Conservation (phyloP, 2,797 vertebrate genomes). For the Australoheros facetus region DNA sequence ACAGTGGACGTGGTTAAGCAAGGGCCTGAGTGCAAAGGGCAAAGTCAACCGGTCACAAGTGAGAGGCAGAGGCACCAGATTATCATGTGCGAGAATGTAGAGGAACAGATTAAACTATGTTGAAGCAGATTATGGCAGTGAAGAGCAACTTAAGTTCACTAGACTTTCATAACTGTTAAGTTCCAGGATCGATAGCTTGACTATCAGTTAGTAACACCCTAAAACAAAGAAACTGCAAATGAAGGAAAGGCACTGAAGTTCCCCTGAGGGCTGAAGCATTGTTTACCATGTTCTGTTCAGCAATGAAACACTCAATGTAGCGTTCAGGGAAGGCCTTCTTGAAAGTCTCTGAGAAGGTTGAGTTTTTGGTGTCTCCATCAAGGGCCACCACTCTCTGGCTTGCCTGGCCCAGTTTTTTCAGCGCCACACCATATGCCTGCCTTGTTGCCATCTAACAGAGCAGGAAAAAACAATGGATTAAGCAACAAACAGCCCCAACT, state of each 20-base stretch:
- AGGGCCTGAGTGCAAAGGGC: not conserved
- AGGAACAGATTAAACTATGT: constrained; percentile 52
- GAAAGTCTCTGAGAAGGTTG: constrained; percentile 88
- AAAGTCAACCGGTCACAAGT: not conserved
- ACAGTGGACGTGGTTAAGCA: not conserved
- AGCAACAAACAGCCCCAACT: not conserved
- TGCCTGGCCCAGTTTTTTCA: constrained; percentile 82
- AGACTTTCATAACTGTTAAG: not conserved
- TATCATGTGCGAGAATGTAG: constrained; percentile 36
- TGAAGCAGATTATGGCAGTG: constrained; percentile 48
- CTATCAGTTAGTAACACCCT: not conserved
- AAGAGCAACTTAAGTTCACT: constrained; percentile 5
- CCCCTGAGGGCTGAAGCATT: not conserved
- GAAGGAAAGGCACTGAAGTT: not conserved
- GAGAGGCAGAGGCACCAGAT: constrained; percentile 15
- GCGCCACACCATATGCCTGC: constrained; percentile 85
- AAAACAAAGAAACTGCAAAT: not conserved
- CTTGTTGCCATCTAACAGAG: constrained; percentile 82
- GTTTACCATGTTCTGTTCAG: constrained; percentile 82
- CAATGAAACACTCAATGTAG: constrained; percentile 90
- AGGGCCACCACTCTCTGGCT: constrained; percentile 85
- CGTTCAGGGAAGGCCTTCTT: constrained; percentile 87
- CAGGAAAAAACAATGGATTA: not conserved
- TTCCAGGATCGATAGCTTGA: not conserved
- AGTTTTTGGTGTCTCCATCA: constrained; percentile 89